Percentiles rank a stretch among this genome's conserved stretches.
Evolutionary conservation across 2,797 vertebrate species (phyloP).

Genomic region (Etheostoma perlongum): DNA sequence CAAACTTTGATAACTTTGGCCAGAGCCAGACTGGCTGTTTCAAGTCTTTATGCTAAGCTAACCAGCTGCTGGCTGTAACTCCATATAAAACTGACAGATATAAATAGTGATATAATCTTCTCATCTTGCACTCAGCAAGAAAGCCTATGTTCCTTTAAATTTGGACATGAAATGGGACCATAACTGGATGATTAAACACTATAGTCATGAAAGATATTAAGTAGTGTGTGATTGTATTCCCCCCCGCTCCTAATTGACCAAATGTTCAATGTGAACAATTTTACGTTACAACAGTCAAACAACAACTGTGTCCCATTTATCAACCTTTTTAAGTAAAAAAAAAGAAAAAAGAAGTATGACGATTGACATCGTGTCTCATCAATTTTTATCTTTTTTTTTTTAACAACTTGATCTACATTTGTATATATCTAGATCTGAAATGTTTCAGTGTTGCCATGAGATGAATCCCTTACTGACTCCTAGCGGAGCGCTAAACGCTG

Average conservation of each 20-base stretch:
- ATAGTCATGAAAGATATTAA: neutral
- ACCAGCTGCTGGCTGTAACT: neutral
- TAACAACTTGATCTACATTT: neutral
- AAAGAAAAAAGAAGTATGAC: neutral
- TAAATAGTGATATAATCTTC: neutral
- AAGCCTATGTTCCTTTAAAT: neutral
- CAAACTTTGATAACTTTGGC: no score
- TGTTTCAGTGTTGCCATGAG: constrained; percentile 14
- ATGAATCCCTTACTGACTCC: constrained; percentile 45
- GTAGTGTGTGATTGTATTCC: neutral
- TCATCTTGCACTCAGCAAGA: neutral
- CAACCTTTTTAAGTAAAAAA: neutral
- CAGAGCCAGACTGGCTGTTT: no score
- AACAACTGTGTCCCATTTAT: neutral
- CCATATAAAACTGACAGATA: neutral
- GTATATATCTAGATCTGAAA: neutral
- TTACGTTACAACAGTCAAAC: neutral
- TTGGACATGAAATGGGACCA: neutral
- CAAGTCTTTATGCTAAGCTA: neutral
- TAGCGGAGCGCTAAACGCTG: constrained; percentile 47
- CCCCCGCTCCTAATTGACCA: neutral
- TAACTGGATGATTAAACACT: constrained; percentile 2
- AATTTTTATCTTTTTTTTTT: neutral
- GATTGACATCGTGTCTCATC: neutral
- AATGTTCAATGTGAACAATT: neutral